phyloP scores from a whole-genome alignment of 1,140 invertebrate species.

The Ceratoteleas bidentatus region DNA sequence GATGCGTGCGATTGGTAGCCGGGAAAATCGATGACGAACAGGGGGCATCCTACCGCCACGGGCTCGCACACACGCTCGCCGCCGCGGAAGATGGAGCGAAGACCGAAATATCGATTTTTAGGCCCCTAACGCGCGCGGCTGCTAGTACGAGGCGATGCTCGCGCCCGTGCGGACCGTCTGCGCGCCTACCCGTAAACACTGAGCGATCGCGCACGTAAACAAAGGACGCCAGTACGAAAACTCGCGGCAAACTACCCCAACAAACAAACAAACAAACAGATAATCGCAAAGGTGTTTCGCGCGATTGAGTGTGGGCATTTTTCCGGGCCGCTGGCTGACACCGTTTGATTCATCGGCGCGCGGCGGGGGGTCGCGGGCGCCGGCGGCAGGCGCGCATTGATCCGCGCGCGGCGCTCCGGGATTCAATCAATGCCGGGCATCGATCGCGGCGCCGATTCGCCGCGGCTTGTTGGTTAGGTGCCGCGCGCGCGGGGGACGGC shows the following conservation, averaged over 20 bases:
- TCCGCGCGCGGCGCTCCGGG: constrained; percentile 42
- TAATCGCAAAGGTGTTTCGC: no score
- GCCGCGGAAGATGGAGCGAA: constrained; percentile 79
- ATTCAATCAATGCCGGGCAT: constrained; percentile 60
- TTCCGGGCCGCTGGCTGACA: no score
- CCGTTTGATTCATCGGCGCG: no score
- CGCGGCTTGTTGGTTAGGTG: constrained; percentile 47
- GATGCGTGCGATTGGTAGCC: constrained; percentile 82
- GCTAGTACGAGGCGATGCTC: constrained; percentile 78
- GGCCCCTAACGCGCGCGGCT: constrained; percentile 75
- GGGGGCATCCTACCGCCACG: constrained; percentile 75
- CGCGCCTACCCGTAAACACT: no score
- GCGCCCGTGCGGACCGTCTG: constrained; percentile 64
- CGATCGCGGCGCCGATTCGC: constrained; percentile 41
- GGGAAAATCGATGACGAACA: constrained; percentile 80
- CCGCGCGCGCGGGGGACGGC: constrained; percentile 20
- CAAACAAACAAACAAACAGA: no score
- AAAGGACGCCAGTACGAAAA: no score
- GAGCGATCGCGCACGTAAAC: no score
- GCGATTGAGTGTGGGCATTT: no score
- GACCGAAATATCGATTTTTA: constrained; percentile 83
- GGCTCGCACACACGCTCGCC: constrained; percentile 42
- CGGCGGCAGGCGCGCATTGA: no score
- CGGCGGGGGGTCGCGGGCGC: no score
- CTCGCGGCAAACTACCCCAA: no score